phyloP scores from a whole-genome alignment of 2,888 invertebrate species.

The Adelognathus sp. region DNA sequence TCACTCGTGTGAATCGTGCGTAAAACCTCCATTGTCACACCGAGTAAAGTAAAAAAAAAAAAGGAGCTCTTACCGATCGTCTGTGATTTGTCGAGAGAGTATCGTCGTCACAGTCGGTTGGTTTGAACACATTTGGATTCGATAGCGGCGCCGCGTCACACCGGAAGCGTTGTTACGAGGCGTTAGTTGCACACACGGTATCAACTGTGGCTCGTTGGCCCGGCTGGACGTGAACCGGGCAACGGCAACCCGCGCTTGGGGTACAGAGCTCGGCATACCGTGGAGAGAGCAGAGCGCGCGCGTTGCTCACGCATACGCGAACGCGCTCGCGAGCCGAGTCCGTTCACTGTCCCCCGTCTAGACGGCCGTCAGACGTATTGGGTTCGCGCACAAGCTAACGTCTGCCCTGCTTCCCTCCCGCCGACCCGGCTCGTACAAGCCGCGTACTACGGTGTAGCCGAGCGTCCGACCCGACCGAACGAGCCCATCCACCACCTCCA shows the following conservation, averaged over 20 bases:
- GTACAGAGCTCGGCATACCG: conserved; percentile 17
- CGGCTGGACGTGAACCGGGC: conserved; percentile 23
- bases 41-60: too few relatives aligned
- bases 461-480: conserved; percentile 33
- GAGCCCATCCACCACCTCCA: not conserved
- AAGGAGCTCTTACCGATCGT: too few relatives aligned
- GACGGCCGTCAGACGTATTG: conserved; percentile 79
- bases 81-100: too few relatives aligned
- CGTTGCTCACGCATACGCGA: conserved; percentile 39
- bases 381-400: conserved; percentile 71
- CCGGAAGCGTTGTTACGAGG: conserved; percentile 21
- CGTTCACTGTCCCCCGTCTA: conserved; percentile 72
- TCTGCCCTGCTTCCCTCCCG: too few relatives aligned
- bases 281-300: not conserved
- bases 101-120: conserved; percentile 18
- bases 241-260: not conserved
- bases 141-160: conserved; percentile 18
- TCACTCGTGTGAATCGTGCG: too few relatives aligned
- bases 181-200: not conserved
- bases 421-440: conserved; percentile 46
- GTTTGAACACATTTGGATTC: conserved; percentile 1
- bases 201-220: conserved; percentile 8
- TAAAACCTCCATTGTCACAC: too few relatives aligned
- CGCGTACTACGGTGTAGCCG: conserved; percentile 38
- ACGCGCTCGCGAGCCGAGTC: conserved; percentile 25